These are phyloP conservation scores for Tamias sibiricus DNA, from an alignment of 2,113 vertebrate species.

Conservation along the genomic window DNA sequence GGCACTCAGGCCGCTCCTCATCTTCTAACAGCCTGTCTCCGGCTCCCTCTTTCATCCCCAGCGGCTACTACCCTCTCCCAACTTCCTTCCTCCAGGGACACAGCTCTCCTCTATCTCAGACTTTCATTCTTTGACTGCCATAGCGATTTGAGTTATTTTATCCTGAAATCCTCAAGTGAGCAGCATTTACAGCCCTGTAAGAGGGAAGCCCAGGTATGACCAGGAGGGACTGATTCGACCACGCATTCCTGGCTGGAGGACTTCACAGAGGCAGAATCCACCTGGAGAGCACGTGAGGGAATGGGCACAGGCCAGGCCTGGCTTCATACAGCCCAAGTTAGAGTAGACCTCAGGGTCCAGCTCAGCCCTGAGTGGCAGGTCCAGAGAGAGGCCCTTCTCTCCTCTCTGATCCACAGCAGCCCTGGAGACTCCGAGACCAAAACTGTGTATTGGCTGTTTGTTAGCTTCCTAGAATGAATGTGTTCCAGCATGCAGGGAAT, in stretches of 20 bases:
- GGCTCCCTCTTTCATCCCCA: not conserved
- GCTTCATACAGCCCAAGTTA: too few species aligned
- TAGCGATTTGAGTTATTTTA: not conserved
- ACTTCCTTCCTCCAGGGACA: not conserved
- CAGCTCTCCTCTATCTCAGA: not conserved
- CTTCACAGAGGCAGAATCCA: not conserved
- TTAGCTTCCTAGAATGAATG: not conserved
- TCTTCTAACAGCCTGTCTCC: not conserved
- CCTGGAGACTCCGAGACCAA: not conserved
- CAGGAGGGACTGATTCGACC: not conserved
- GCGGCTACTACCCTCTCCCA: not conserved
- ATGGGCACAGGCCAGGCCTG: not conserved
- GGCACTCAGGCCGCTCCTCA: not conserved
- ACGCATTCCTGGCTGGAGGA: not conserved
- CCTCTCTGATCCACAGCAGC: not conserved
- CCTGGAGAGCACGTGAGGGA: not conserved
- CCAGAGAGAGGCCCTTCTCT: not conserved
- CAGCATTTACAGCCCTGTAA: not conserved
- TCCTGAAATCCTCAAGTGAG: not conserved
- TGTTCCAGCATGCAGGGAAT: not conserved
- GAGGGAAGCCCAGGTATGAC: not conserved
- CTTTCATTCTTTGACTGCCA: not conserved
- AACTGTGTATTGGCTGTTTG: not conserved
- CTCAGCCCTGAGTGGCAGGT: not conserved
- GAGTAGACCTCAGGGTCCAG: not conserved